Evolutionary conservation across 2,797 vertebrate genomes (phyloP).

Genomic region (Gephyroberyx darwinii): DNA sequence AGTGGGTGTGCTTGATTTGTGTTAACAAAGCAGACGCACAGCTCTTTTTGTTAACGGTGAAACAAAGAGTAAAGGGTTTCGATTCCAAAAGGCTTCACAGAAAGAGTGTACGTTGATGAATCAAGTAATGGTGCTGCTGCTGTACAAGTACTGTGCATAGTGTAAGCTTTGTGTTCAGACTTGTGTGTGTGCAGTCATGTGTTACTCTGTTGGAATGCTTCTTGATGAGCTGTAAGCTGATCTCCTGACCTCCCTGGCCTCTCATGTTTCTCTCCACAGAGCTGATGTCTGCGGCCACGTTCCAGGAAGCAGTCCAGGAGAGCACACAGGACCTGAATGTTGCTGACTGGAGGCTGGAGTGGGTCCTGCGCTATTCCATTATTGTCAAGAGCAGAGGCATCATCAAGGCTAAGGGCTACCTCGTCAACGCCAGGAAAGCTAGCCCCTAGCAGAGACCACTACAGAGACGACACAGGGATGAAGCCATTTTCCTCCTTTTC

Average conservation of each 20-base stretch:
- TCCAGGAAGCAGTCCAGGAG: conserved; percentile 87
- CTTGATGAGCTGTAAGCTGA: neutral
- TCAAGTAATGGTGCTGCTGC: too few species aligned
- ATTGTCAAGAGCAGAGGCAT: conserved; percentile 98
- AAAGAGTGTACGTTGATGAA: neutral
- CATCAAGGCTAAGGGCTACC: conserved; percentile 98
- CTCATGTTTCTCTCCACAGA: conserved; percentile 78
- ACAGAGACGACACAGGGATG: conserved; percentile 38
- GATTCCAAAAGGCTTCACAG: neutral
- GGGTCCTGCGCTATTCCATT: conserved; percentile 97
- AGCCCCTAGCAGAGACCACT: conserved; percentile 64
- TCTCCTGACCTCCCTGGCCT: neutral
- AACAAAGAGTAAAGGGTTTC: neutral
- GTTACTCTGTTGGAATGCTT: neutral
- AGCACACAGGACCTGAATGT: conserved; percentile 82
- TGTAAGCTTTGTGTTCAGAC: neutral
- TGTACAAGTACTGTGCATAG: neutral
- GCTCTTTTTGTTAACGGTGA: neutral
- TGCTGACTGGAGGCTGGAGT: conserved; percentile 90
- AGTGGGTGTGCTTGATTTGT: neutral
- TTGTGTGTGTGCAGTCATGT: neutral
- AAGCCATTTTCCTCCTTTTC: conserved; percentile 63
- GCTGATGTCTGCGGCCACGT: conserved; percentile 90
- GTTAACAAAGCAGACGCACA: neutral
- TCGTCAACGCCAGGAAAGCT: conserved; percentile 90